Evolutionary conservation across 2,113 vertebrate genomes (phyloP).

Genomic region (Dasypus novemcinctus): DNA sequence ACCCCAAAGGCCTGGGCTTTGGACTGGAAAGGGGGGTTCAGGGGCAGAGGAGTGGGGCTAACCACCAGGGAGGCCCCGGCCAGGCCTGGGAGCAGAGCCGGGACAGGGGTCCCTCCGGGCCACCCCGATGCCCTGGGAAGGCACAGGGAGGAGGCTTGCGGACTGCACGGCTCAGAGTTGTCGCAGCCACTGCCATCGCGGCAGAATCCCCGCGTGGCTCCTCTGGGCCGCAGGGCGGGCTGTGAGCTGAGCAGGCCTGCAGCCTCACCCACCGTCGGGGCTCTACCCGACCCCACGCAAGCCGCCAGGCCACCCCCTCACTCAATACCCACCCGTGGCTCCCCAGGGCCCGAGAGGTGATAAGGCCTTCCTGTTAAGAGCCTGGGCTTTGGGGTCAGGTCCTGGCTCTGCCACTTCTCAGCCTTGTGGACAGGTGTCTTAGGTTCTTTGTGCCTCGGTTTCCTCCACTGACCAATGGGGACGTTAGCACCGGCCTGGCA

Average conservation of each 20-base stretch:
- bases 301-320: accelerated
- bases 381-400: neutral
- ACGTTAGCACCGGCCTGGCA: neutral
- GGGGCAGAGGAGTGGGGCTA: neutral
- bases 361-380: accelerated
- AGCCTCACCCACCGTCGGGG: neutral
- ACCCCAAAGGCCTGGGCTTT: neutral
- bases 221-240: accelerated
- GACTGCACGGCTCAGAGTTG: accelerated
- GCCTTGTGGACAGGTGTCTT: neutral
- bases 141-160: accelerated
- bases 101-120: neutral
- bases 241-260: neutral
- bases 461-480: neutral
- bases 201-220: accelerated
- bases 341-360: accelerated
- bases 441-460: neutral
- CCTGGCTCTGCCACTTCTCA: neutral
- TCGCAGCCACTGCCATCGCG: accelerated
- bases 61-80: accelerated
- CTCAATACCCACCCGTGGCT: neutral
- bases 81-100: neutral
- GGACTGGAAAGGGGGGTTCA: neutral
- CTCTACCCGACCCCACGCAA: neutral
- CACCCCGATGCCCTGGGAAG: neutral